Evolutionary conservation across 2,888 invertebrate genomes (phyloP).

Genomic region (Argynnis bischoffii): DNA sequence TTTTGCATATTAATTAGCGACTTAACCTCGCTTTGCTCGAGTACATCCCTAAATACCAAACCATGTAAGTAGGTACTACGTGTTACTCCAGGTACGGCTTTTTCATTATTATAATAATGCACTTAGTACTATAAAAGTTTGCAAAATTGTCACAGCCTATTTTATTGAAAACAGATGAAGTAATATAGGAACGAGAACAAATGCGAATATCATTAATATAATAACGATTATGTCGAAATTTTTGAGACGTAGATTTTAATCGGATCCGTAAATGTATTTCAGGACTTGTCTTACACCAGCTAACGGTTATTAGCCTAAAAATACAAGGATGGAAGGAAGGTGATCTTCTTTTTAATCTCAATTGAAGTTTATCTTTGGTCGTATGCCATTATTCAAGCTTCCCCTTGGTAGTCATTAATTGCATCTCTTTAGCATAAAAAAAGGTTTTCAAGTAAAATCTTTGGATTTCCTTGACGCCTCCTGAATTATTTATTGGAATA

Average conservation of each 20-base stretch:
- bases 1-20: no score
- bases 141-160: no score
- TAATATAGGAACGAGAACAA: neutral
- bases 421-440: slow-evolving; percentile 55
- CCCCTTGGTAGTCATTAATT: slow-evolving; percentile 48
- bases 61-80: no score
- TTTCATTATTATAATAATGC: no score
- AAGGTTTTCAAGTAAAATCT: slow-evolving; percentile 59
- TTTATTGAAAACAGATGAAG: no score
- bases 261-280: neutral
- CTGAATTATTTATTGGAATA: slow-evolving; percentile 66
- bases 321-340: neutral
- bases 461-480: slow-evolving; percentile 55
- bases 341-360: slow-evolving; percentile 13
- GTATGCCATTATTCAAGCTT: slow-evolving; percentile 1
- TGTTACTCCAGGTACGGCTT: no score
- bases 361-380: slow-evolving; percentile 10
- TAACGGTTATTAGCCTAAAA: slow-evolving; percentile 10
- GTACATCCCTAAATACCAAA: no score
- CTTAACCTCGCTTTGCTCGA: no score
- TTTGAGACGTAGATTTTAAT: slow-evolving; percentile 1
- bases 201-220: neutral
- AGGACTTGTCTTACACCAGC: slow-evolving; percentile 1
- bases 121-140: no score
- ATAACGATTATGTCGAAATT: slow-evolving; percentile 1